Percentiles rank a stretch among this genome's conserved stretches.
Evolutionary conservation across 1,140 invertebrate genomes (phyloP).

Genomic region (Achatina immaculata): DNA sequence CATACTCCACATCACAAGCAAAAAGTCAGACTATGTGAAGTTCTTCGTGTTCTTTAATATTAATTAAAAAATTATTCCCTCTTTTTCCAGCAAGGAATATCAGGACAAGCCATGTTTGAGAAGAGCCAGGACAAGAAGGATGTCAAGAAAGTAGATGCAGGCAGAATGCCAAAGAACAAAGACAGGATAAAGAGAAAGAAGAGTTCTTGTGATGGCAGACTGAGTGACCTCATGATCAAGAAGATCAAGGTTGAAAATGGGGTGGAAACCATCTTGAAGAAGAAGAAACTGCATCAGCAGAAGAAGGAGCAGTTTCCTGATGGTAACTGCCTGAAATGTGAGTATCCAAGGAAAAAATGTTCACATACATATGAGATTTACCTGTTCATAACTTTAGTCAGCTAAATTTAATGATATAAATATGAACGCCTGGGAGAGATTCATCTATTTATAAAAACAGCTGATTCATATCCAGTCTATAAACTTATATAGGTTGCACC

Average conservation of each 20-base stretch:
- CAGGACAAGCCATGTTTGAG: slow-evolving; percentile 40
- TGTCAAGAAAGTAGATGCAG: slow-evolving; percentile 59
- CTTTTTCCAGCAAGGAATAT: slow-evolving; percentile 27
- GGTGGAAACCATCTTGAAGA: slow-evolving; percentile 27
- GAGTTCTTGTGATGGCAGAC: background rate
- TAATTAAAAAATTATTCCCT: too few relatives aligned
- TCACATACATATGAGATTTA: too few relatives aligned
- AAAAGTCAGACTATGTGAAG: too few relatives aligned
- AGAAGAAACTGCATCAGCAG: slow-evolving; percentile 24
- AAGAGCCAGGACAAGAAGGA: slow-evolving; percentile 43
- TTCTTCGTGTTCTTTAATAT: too few relatives aligned
- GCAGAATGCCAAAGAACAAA: slow-evolving; percentile 54
- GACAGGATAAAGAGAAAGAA: slow-evolving; percentile 54
- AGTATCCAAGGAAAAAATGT: background rate
- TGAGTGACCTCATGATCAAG: slow-evolving; percentile 29
- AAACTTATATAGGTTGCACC: too few relatives aligned
- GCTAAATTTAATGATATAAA: too few relatives aligned
- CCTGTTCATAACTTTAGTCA: too few relatives aligned
- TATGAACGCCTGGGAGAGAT: background rate
- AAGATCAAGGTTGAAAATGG: slow-evolving; percentile 38
- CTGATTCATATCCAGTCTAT: too few relatives aligned
- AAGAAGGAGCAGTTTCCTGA: background rate
- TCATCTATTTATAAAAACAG: too few relatives aligned
- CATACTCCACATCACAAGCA: too few relatives aligned
- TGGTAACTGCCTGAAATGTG: background rate